Conservation (phyloP, 2,797 vertebrate genomes). For the Cuculus canorus region DNA sequence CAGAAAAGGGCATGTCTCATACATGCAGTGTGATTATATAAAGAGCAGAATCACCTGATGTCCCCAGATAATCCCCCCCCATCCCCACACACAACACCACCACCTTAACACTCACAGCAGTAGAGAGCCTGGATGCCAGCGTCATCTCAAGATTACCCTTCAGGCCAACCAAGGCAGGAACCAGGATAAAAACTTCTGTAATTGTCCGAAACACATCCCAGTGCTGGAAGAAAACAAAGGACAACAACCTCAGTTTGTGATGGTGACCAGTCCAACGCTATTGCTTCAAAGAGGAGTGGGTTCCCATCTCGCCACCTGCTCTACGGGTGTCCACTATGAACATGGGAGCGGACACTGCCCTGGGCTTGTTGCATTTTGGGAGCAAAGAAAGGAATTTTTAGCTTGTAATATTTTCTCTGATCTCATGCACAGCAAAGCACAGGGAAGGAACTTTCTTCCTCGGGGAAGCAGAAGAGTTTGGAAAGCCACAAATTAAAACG, state of each 20-base stretch:
- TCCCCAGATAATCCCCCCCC: background rate
- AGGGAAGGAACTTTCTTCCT: background rate
- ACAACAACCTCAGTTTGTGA: background rate
- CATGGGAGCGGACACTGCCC: background rate
- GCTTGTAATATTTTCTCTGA: background rate
- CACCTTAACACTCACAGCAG: constrained; percentile 84
- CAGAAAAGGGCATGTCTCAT: background rate
- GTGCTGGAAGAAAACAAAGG: constrained; percentile 79
- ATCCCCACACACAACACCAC: background rate
- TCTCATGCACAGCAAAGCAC: background rate
- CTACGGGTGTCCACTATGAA: background rate
- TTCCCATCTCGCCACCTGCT: background rate
- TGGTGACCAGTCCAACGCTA: background rate
- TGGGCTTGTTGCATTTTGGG: background rate
- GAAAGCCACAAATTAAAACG: background rate
- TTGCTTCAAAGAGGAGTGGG: background rate
- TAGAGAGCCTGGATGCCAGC: constrained; percentile 90
- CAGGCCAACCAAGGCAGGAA: constrained; percentile 90
- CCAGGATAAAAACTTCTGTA: constrained; percentile 88
- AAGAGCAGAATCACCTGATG: background rate
- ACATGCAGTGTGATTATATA: background rate
- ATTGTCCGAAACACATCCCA: constrained; percentile 90
- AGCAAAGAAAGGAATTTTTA: background rate
- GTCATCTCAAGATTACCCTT: constrained; percentile 98
- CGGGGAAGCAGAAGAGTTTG: background rate